A percentile compares a stretch with the other conserved stretches of the same genome.
Evolutionary conservation across 2,797 vertebrate genomes (phyloP).

Genomic region (Falco berigora): DNA sequence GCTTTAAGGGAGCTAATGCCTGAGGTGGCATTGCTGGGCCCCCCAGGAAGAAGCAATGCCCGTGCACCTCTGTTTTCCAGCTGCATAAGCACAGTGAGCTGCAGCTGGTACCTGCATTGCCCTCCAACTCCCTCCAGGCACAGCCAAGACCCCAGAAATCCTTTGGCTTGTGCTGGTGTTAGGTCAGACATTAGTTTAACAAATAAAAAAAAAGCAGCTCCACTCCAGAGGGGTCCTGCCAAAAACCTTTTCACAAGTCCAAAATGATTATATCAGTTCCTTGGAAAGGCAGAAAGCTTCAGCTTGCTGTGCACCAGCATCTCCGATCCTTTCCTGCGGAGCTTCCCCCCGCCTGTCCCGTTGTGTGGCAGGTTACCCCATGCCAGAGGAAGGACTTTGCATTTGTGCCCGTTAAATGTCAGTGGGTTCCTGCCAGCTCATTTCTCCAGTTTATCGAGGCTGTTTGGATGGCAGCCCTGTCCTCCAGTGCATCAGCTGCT

Average conservation of each 20-base stretch:
- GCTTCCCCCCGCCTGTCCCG: not conserved
- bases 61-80: not conserved
- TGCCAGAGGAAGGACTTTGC: not conserved
- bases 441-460: not conserved
- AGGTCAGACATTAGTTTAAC: not conserved
- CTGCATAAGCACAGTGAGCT: not conserved
- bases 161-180: not conserved
- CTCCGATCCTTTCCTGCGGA: not conserved
- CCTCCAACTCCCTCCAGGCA: not conserved
- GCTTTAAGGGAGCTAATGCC: not conserved
- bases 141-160: not conserved
- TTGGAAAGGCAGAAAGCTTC: not conserved
- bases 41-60: rapidly evolving
- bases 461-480: not conserved
- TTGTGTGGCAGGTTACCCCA: not conserved
- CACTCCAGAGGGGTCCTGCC: not conserved
- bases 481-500: not conserved
- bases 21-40: not conserved
- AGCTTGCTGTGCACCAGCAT: not conserved
- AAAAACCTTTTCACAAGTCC: not conserved
- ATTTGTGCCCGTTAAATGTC: not conserved
- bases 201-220: not conserved
- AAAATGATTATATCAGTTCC: not conserved
- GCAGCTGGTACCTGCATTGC: not conserved
- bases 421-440: not conserved